Evolutionary conservation across 2,888 invertebrate genomes (phyloP).

Genomic region (Encarsia formosa): DNA sequence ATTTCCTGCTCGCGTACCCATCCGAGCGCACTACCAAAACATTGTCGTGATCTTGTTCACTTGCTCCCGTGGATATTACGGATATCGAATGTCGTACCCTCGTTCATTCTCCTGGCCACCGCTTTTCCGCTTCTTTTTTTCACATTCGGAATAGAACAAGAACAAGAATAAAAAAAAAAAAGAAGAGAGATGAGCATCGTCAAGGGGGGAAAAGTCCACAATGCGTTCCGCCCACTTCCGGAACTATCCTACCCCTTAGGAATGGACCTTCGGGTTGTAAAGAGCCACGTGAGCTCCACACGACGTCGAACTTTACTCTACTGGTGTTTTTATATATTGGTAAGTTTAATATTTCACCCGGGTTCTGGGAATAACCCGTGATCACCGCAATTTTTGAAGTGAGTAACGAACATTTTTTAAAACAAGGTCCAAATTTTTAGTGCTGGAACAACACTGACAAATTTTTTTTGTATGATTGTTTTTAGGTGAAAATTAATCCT

Average conservation of each 20-base stretch:
- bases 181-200: constrained; percentile 11
- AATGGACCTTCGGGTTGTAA: no score
- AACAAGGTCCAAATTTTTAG: no score
- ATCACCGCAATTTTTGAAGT: no score
- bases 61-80: constrained; percentile 41
- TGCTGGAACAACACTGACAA: no score
- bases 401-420: no score
- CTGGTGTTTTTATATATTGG: no score
- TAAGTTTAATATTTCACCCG: no score
- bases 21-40: constrained; percentile 26
- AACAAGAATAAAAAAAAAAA: constrained; percentile 21
- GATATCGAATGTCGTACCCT: constrained; percentile 49
- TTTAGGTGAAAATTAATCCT: no score
- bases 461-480: no score
- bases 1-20: constrained; percentile 43
- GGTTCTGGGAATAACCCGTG: no score
- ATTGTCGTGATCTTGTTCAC: constrained; percentile 34
- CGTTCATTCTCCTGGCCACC: constrained; percentile 21
- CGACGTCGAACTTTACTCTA: no score
- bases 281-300: not conserved
- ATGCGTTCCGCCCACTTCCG: constrained; percentile 52
- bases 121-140: constrained; percentile 15
- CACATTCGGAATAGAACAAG: constrained; percentile 1
- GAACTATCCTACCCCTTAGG: constrained; percentile 4
- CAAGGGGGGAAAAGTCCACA: constrained; percentile 38